Conservation (phyloP, 2,888 invertebrate species). For the Augiades crinisus region DNA sequence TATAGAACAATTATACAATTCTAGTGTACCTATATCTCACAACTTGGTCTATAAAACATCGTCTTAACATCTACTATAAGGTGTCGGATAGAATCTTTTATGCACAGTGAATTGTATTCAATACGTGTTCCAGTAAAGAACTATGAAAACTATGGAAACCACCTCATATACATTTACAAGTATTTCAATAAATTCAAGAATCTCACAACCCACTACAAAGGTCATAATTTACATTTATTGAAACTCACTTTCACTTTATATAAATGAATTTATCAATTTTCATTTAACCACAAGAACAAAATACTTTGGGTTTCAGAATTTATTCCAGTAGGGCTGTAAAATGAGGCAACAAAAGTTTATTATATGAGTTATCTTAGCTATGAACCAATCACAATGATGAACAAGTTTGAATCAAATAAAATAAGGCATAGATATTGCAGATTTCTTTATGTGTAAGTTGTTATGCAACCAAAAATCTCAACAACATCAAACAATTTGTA, state of each 20-base stretch:
- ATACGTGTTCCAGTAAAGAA: slow-evolving; percentile 1
- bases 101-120: slow-evolving; percentile 26
- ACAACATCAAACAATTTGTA: too few species aligned
- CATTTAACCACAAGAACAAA: too few species aligned
- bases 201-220: slow-evolving; percentile 56
- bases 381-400: too few species aligned
- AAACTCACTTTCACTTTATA: neutral
- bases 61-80: slow-evolving; percentile 11
- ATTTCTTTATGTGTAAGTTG: too few species aligned
- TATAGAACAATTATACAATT: neutral
- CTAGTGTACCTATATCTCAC: neutral
- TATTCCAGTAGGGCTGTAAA: too few species aligned
- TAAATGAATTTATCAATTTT: too few species aligned
- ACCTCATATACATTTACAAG: slow-evolving; percentile 17
- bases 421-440: too few species aligned
- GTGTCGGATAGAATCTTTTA: slow-evolving; percentile 18
- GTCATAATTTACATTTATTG: slow-evolving; percentile 20
- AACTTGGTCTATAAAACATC: slow-evolving; percentile 17
- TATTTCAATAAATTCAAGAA: slow-evolving; percentile 39
- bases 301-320: too few species aligned
- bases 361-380: too few species aligned
- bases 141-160: neutral
- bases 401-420: too few species aligned
- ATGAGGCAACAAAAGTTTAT: too few species aligned
- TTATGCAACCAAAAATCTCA: too few species aligned